Base-by-base conservation (phyloP, 1,140 invertebrate species). In the Ooceraea biroi region DNA sequence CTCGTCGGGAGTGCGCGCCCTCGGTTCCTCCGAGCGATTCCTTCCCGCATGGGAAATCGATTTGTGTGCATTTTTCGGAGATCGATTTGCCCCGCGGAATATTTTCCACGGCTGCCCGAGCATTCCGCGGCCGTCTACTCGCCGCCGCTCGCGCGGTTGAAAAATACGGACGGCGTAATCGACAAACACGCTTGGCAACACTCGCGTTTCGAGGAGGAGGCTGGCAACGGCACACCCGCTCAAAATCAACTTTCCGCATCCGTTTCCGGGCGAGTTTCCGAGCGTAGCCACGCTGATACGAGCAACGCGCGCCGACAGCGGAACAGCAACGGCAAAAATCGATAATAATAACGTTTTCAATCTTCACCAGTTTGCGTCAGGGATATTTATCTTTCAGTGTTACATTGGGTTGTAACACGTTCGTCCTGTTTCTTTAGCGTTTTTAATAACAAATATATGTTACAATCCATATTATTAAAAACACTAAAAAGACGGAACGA, bases 41-140 rank as follows among this genome's bases (percentile, higher is more conserved):
- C 50, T 80, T 60, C 58, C 63, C 25, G 27, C 25, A 17, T 44
- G 22, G 50, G 50, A n/a, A 68, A 78, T 68, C 58, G 74, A 84
- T 84, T 84, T n/a, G 61, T 36, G 61, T 58, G 66, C 78, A 65
- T 76, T 69, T 83, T 83, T 46, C 22, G 41, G 25, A 80, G 50
- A 80, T 80, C 82, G 63, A 84, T 84, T 84, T 80, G 82, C 73
- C 52, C 36, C 36, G 7, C 44, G 61, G 44, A 84, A 84, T 80
- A 80, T 84, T 80, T 80, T 58, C 60, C 74, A 84, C 25, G 74
- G 27, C 36, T 83, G 55, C n/a, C 82, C 36, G 65, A 74, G 11
- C 36, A 57, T 65, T 46, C 5, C 57, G 72, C 58, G 36, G 60
- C 48, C 36, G 48, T 55, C 61, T 55, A 78, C 19, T 68, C 48